phyloP scores from a whole-genome alignment of 2,888 invertebrate genomes.

The Cephus spinipes region DNA sequence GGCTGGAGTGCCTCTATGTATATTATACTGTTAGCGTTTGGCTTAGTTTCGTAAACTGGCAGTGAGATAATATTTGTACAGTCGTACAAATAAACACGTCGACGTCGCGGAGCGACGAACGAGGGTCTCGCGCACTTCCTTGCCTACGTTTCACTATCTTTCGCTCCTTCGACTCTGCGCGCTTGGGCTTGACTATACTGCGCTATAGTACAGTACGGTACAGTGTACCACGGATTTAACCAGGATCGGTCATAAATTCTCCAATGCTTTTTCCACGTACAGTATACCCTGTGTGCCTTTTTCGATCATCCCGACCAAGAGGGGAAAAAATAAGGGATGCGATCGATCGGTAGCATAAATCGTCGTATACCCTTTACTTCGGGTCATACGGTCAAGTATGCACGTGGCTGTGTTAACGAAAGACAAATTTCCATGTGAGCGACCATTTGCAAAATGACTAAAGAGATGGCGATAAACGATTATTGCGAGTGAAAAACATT shows the following conservation, averaged over 20 bases:
- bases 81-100: slow-evolving; percentile 43
- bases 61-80: slow-evolving; percentile 49
- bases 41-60: slow-evolving; percentile 45
- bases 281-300: no score
- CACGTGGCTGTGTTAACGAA: background rate
- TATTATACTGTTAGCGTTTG: slow-evolving; percentile 27
- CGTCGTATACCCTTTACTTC: no score
- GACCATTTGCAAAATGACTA: background rate
- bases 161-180: no score
- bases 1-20: slow-evolving; percentile 23
- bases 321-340: no score
- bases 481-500: background rate
- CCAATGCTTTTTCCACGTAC: no score
- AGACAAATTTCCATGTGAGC: background rate
- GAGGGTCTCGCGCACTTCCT: background rate
- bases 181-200: no score
- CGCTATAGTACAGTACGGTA: no score
- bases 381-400: no score
- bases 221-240: no score
- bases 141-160: background rate
- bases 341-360: no score
- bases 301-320: no score
- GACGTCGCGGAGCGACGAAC: slow-evolving; percentile 10
- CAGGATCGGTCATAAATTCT: no score
- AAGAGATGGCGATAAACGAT: background rate